A percentile compares a stretch with the other conserved stretches of the same genome.
Conservation (phyloP, 2,888 invertebrate species). For the Prostheceraeus crozeri region DNA sequence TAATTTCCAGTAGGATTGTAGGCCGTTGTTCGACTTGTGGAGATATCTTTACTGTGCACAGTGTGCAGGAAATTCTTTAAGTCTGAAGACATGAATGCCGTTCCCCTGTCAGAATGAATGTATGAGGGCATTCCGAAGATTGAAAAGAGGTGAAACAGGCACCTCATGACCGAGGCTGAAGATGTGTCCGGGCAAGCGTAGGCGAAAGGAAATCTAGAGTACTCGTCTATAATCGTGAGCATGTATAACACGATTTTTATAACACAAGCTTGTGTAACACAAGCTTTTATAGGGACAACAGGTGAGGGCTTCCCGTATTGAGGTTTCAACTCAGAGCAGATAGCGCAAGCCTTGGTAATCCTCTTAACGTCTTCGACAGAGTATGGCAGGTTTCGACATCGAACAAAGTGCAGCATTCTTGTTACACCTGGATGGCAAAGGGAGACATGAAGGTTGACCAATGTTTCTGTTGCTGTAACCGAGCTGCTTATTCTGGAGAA, state of each 20-base stretch:
- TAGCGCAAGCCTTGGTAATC: constrained; percentile 12
- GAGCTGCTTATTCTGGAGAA: constrained; percentile 33
- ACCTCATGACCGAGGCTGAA: constrained; percentile 37
- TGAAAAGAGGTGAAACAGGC: constrained; percentile 40
- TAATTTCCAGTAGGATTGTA: constrained; percentile 41
- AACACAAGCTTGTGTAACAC: constrained; percentile 42
- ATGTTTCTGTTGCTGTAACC: neutral
- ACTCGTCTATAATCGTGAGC: constrained; percentile 42
- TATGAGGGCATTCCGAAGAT: constrained; percentile 41
- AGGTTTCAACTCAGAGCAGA: constrained; percentile 38
- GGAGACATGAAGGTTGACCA: constrained; percentile 22
- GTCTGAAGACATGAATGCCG: constrained; percentile 42
- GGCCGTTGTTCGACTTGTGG: constrained; percentile 40
- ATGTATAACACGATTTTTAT: constrained; percentile 40
- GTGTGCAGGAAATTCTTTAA: constrained; percentile 34
- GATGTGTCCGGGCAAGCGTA: constrained; percentile 41
- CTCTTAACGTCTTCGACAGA: constrained; percentile 24
- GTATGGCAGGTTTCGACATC: constrained; percentile 35
- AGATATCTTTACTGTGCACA: constrained; percentile 33
- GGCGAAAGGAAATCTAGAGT: constrained; percentile 42
- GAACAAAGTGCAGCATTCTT: constrained; percentile 35
- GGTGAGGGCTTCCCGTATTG: constrained; percentile 22
- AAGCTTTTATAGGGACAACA: constrained; percentile 40
- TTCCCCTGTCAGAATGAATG: constrained; percentile 41
- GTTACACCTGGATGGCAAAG: constrained; percentile 35